Base-by-base conservation (phyloP, 2,113 vertebrate genomes). In the Falco punctatus region DNA sequence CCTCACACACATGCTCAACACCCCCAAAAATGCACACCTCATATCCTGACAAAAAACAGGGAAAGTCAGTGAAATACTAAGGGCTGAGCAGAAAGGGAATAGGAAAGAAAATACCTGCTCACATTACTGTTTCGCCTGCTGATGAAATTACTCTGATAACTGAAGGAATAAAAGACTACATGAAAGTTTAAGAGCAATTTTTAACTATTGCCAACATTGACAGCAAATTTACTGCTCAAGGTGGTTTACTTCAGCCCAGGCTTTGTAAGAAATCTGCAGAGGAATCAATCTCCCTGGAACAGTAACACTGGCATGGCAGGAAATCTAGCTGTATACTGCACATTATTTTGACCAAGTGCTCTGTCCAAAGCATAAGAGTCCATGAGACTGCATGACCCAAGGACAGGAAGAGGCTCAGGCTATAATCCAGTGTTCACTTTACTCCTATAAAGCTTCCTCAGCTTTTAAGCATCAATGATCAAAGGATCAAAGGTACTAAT, bases 1-100 rank as follows among this genome's bases (percentile, higher is more conserved):
- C 13, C 10, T 54, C 11, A 33, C 48, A 86, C 3, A 52, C 3
- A 42, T 2, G 2, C 1, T 18, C 7, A 48, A 7, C 5, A 42
- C 42, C 42, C 14, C 3, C 38, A 13, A 7, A 19, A 38, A 65
- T 46, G 7, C 10, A 10, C 49, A 59, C 2, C 24, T 75, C 15
- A 10, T 21, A 59, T 8, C 27, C 35, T 26, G 38, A 75, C 26
- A 46, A 70, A 67, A 87, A 52, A 1, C 9, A 49, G 5, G 3
- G 11, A 21, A 49, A 74, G 55, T 52, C 52, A 35, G 15, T 32
- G 16, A 78, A 57, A 21, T 38, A 49, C 6, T 15, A 51, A 9
- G 9, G 35, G 8, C 8, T 67, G 5, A 15, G 52, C 10, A 93
- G 33, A 93, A 93, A 46, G 7, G 23, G 12, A 57, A 61, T 13